These are phyloP conservation scores for Metellina segmentata DNA, from an alignment of 2,888 invertebrate genomes.

Conservation along the genomic window DNA sequence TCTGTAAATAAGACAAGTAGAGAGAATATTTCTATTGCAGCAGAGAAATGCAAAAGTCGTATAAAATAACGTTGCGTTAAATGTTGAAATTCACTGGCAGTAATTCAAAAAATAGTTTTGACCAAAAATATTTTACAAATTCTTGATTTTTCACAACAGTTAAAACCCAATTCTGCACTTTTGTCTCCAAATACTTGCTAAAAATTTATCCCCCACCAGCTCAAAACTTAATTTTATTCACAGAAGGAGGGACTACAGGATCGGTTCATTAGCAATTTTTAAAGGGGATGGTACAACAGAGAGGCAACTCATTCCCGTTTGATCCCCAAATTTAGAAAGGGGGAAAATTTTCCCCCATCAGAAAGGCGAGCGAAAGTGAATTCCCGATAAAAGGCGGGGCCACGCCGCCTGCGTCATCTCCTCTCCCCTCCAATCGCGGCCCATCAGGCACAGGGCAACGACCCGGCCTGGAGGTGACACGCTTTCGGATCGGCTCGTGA, in stretches of 20 bases:
- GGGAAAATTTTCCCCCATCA: conserved; percentile 3
- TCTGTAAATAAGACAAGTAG: too few species aligned
- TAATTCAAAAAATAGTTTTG: too few species aligned
- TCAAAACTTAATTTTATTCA: conserved; percentile 1
- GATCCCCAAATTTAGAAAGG: too few species aligned
- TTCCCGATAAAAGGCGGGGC: conserved; percentile 16
- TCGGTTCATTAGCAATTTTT: neutral
- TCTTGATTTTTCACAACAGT: too few species aligned
- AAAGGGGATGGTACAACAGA: too few species aligned
- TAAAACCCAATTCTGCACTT: too few species aligned
- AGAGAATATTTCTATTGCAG: too few species aligned
- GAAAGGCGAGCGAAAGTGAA: conserved; percentile 37
- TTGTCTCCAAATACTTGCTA: neutral
- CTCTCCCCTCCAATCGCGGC: conserved; percentile 24
- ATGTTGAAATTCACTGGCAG: too few species aligned
- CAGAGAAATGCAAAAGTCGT: too few species aligned
- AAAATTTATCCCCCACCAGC: neutral
- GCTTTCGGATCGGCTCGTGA: conserved; percentile 64
- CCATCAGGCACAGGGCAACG: conserved; percentile 42
- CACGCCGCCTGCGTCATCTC: conserved; percentile 25
- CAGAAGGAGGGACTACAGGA: neutral
- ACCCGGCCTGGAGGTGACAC: conserved; percentile 67
- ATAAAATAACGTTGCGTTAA: too few species aligned
- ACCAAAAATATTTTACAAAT: too few species aligned
- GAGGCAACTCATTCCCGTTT: too few species aligned